Base-by-base conservation (phyloP, 2,113 vertebrate genomes). In the Syngnathus scovelli region DNA sequence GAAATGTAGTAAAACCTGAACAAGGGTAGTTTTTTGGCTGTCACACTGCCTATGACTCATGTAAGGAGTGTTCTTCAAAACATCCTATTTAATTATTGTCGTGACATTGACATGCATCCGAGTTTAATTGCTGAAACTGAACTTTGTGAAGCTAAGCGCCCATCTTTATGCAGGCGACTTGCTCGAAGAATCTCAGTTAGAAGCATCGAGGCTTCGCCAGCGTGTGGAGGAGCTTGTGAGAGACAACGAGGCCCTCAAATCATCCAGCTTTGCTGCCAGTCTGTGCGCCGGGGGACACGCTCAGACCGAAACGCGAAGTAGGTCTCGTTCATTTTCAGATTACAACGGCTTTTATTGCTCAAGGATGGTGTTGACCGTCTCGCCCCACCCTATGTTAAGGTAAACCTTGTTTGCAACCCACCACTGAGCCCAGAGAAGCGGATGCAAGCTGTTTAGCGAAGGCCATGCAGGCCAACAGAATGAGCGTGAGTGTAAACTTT, bases 131-230 rank as follows among this genome's bases (percentile, higher is more conserved):
- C 41, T 43, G 41, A 43, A 43, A 43, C 41, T 43, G 41, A 11
- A 2, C 41, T 61, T 41, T 13, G n/a, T 62, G 21, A 27, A 44
- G 7, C n/a, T 44, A 19, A 62, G 19, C n/a, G 1, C 12, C 60
- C 60, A 33, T 75, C 15, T 70, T 11, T 66, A 0, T 76, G 66
- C 77, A 99, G 97, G 97, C 60, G 94, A 96, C 70, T 90, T 98
- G 70, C 84, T 99, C 85, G 95, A 96, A 73, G 95, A 98, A 79
- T 98, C 97, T 19, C 95, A 99, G 66, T 88, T 93, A 0, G 97
- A 98, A 81, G 97, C 95, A 0, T 92, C 91, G 0, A 93, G 91
- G 72, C 91, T 99, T 44, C 90, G 95, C 2, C 95, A 96, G 89
- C 92, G 95, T 64, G 96, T 95, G 0, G 97, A 99, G 80, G 93